phyloP scores from a whole-genome alignment of 2,797 vertebrate genomes.

The Phrynocephalus guinanensis region DNA sequence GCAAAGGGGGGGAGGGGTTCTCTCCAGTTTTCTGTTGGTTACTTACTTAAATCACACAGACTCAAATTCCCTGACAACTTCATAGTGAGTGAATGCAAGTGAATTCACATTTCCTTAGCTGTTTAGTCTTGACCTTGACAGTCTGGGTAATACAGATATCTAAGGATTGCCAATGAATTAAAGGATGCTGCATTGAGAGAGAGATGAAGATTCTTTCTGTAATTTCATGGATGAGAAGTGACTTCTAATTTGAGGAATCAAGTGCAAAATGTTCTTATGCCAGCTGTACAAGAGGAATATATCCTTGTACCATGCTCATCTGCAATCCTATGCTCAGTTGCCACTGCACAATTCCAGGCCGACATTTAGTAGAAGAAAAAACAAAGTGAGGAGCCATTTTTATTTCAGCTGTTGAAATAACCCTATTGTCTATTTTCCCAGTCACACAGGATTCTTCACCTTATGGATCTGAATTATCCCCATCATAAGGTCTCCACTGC shows the following conservation, averaged over 20 bases:
- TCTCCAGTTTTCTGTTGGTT: no score
- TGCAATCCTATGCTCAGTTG: not conserved
- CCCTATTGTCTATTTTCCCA: no score
- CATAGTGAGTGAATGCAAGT: no score
- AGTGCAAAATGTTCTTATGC: not conserved
- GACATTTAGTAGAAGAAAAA: not conserved
- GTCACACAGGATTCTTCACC: not conserved
- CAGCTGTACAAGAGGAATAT: not conserved
- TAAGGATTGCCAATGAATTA: no score
- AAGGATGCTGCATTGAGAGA: no score
- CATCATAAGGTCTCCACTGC: not conserved
- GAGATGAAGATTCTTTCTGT: not conserved
- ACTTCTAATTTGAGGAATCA: no score
- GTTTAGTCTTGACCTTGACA: no score
- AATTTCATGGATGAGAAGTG: not conserved
- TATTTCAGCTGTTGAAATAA: not conserved
- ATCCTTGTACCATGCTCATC: not conserved
- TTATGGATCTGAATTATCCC: conserved; percentile 11
- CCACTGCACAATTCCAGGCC: not conserved
- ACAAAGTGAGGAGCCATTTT: not conserved
- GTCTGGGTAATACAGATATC: no score
- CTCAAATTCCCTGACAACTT: no score
- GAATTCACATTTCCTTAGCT: no score
- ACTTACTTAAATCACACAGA: no score
- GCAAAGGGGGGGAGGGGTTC: no score